Conservation (phyloP, 2,888 invertebrate genomes). For the Amphipoea oculea region DNA sequence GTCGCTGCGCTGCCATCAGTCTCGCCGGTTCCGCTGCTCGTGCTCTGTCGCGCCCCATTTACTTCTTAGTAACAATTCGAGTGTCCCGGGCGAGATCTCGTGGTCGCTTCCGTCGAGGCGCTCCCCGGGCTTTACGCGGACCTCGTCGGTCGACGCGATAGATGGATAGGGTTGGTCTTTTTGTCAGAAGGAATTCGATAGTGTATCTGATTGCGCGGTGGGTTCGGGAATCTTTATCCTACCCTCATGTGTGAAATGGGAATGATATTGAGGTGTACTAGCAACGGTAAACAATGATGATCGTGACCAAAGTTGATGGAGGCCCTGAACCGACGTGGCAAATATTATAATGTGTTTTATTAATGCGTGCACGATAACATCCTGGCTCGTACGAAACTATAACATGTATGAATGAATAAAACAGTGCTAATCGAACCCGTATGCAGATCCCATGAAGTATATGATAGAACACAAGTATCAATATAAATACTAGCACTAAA, state of each 20-base stretch:
- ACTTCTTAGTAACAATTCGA: constrained; percentile 75
- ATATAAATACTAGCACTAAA: constrained; percentile 22
- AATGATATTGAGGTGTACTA: constrained; percentile 49
- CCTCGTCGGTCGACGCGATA: constrained; percentile 15
- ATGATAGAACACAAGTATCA: constrained; percentile 26
- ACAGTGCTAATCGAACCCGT: constrained; percentile 33
- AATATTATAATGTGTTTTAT: constrained; percentile 45
- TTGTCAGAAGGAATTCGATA: constrained; percentile 22
- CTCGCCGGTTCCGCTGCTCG: constrained; percentile 68
- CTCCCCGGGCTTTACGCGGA: constrained; percentile 35
- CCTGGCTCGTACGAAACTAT: constrained; percentile 32
- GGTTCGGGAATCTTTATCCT: constrained; percentile 29
- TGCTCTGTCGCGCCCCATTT: constrained; percentile 81
- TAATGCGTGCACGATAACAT: constrained; percentile 47
- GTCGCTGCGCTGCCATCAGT: constrained; percentile 67
- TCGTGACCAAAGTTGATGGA: constrained; percentile 41
- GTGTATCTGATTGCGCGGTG: constrained; percentile 25
- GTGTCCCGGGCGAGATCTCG: constrained; percentile 51
- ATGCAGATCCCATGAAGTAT: constrained; percentile 22
- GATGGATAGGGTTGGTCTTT: constrained; percentile 6
- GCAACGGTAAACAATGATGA: constrained; percentile 40
- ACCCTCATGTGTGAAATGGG: constrained; percentile 32
- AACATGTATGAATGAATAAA: constrained; percentile 38
- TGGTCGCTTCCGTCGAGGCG: constrained; percentile 50
- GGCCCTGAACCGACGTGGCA: constrained; percentile 39